Conservation (phyloP, 30 jellyfish, hydroid and myxozoan genomes). For the Euphysa ruthae region DNA sequence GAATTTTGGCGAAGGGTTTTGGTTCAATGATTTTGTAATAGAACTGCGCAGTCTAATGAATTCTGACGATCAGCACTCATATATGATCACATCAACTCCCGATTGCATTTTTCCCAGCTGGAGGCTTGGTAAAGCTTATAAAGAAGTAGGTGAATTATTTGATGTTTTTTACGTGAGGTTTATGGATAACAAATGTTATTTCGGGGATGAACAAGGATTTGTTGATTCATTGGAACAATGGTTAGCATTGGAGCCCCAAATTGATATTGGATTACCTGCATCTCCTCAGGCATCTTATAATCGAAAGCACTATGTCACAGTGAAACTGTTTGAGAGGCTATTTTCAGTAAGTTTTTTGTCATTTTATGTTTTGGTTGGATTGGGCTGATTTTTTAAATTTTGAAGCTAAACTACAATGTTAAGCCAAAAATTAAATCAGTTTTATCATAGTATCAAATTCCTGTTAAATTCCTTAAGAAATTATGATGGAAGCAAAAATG, state of each 20-base stretch:
- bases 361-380: too few relatives aligned
- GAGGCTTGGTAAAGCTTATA: background rate
- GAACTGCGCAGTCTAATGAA: slow-evolving; percentile 13
- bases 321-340: background rate
- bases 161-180: background rate
- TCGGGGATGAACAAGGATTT: background rate
- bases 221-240: background rate
- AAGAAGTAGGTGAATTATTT: background rate
- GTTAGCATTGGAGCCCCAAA: background rate
- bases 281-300: background rate
- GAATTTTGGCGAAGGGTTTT: background rate
- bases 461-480: too few relatives aligned
- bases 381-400: too few relatives aligned
- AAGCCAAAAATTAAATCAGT: too few relatives aligned
- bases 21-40: background rate
- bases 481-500: too few relatives aligned
- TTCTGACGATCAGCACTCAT: background rate
- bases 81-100: slow-evolving; percentile 3
- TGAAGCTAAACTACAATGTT: too few relatives aligned
- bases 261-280: slow-evolving; percentile 1
- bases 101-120: slow-evolving; percentile 3
- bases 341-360: background rate
- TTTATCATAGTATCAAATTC: too few relatives aligned
- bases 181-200: background rate
- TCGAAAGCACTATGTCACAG: background rate